Percentiles rank a stretch among this genome's conserved stretches.
Conservation (phyloP, 2,888 invertebrate species). For the Xanthia togata region DNA sequence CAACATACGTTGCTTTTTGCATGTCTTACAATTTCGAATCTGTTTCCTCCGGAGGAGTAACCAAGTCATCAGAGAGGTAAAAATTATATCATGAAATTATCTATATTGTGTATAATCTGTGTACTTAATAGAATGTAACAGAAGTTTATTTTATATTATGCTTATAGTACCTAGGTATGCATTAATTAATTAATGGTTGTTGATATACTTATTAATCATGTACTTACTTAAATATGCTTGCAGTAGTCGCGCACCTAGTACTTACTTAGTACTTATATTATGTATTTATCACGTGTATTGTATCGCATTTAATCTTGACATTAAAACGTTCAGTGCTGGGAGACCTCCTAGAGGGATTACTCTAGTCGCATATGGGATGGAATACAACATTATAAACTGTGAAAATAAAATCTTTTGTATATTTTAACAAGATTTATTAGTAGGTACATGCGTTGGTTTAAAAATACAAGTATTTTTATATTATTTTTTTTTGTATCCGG, state of each 20-base stretch:
- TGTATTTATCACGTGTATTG: conserved; percentile 31
- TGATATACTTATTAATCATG: conserved; percentile 48
- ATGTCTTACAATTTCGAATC: conserved; percentile 93
- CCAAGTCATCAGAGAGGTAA: conserved; percentile 91
- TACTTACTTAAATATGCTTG: conserved; percentile 37
- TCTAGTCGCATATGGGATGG: no score
- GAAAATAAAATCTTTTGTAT: no score
- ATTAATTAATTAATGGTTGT: conserved; percentile 43
- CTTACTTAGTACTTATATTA: conserved; percentile 13
- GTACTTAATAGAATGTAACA: conserved; percentile 44
- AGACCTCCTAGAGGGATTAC: no score
- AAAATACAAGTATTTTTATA: no score
- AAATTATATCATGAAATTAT: conserved; percentile 48
- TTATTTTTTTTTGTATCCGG: no score
- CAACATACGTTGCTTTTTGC: conserved; percentile 91
- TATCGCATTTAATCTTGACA: conserved; percentile 27
- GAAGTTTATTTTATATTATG: conserved; percentile 28
- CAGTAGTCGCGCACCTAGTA: conserved; percentile 43
- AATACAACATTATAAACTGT: no score
- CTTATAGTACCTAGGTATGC: conserved; percentile 13
- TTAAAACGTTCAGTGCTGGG: neutral
- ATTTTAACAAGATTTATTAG: no score
- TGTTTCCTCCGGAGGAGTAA: conserved; percentile 92
- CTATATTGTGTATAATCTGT: conserved; percentile 54
- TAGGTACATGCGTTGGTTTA: no score